Evolutionary conservation across 2,888 invertebrate genomes (phyloP).

Genomic region (Diaperis boleti): DNA sequence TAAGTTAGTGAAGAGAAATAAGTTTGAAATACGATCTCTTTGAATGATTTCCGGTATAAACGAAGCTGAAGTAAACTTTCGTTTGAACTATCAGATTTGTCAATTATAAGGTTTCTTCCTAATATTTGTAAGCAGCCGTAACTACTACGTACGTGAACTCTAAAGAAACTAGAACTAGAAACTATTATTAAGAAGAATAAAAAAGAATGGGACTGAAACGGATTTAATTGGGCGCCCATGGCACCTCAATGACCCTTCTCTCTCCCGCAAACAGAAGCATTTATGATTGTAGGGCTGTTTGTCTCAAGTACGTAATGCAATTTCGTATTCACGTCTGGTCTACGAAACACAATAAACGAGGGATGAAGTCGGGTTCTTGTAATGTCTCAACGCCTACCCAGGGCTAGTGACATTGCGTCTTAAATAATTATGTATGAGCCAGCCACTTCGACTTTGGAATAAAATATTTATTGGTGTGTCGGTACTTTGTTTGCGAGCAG

Average conservation of each 20-base stretch:
- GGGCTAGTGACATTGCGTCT: too few relatives aligned
- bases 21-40: too few relatives aligned
- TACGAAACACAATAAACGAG: constrained; percentile 28
- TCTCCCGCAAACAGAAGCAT: constrained; percentile 20
- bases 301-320: constrained; percentile 29
- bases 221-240: constrained; percentile 22
- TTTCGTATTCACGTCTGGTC: constrained; percentile 35
- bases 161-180: constrained; percentile 12
- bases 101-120: too few relatives aligned
- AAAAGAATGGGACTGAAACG: constrained; percentile 2
- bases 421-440: too few relatives aligned
- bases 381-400: constrained; percentile 22
- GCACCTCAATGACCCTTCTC: neutral
- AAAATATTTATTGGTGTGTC: constrained; percentile 20
- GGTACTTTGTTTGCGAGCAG: constrained; percentile 8
- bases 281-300: constrained; percentile 26
- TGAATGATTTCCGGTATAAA: too few relatives aligned
- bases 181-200: constrained; percentile 5
- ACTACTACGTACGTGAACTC: neutral
- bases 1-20: too few relatives aligned
- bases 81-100: too few relatives aligned
- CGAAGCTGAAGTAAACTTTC: too few relatives aligned
- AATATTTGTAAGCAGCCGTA: constrained; percentile 4
- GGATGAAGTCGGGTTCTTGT: constrained; percentile 32
- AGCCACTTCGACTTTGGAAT: too few relatives aligned